Conservation (phyloP, 2,888 invertebrate genomes). For the Melieria picta region DNA sequence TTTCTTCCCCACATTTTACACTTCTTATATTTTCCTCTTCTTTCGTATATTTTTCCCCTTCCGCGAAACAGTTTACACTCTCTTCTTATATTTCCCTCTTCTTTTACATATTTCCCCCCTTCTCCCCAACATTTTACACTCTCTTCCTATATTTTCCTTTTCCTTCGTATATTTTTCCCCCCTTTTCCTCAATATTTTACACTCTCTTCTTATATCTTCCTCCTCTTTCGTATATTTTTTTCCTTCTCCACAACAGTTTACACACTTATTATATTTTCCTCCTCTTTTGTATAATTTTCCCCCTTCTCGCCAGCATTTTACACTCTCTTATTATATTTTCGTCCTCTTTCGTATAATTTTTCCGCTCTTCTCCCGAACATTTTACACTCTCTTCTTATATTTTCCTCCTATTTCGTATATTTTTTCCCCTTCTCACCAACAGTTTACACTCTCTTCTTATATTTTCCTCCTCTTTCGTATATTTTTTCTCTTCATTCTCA, state of each 20-base stretch:
- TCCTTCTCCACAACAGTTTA: neutral
- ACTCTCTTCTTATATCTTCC: too few relatives aligned
- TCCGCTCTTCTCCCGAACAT: neutral
- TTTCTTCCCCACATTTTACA: neutral
- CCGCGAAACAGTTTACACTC: neutral
- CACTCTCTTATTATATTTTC: constrained; percentile 2
- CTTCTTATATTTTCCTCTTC: too few relatives aligned
- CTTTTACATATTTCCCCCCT: neutral
- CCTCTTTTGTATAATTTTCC: too few relatives aligned
- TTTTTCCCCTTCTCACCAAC: neutral
- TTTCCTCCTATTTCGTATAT: neutral
- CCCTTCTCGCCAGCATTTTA: neutral
- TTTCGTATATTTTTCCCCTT: too few relatives aligned
- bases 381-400: neutral
- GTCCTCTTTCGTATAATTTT: neutral
- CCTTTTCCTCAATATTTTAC: neutral
- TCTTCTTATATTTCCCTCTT: neutral
- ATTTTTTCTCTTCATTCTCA: neutral
- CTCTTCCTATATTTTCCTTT: too few relatives aligned
- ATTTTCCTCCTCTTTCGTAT: neutral
- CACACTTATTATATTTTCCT: too few relatives aligned
- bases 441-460: neutral
- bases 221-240: too few relatives aligned
- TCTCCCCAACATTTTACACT: neutral
- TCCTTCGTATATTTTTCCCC: neutral